These are phyloP conservation scores for Ochotona curzoniae DNA, from an alignment of 2,113 vertebrate genomes.

Conservation along the genomic window DNA sequence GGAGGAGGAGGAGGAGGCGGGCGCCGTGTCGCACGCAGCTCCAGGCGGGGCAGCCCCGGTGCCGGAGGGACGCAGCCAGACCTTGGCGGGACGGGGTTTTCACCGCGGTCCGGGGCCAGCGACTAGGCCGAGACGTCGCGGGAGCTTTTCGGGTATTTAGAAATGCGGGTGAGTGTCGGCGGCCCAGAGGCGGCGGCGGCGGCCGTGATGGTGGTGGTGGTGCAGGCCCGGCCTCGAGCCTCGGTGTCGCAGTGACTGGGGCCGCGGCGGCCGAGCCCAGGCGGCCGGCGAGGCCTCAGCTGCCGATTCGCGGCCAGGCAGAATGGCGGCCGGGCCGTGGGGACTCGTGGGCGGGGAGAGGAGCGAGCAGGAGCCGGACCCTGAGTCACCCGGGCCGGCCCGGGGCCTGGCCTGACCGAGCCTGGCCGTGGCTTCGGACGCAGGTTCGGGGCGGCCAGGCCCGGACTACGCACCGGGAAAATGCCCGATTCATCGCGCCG, in stretches of 20 bases:
- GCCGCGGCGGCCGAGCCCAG: neutral
- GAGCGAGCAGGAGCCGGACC: neutral
- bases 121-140: slow-evolving; percentile 6
- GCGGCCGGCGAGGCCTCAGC: neutral
- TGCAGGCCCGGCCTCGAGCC: slow-evolving; percentile 73
- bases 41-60: slow-evolving; percentile 78
- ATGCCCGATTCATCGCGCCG: neutral
- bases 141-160: slow-evolving; percentile 15
- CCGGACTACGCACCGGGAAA: slow-evolving; percentile 74
- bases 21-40: slow-evolving; percentile 75
- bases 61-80: slow-evolving; percentile 68
- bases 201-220: slow-evolving; percentile 31
- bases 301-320: neutral
- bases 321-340: slow-evolving; percentile 46
- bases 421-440: neutral
- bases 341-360: slow-evolving; percentile 8
- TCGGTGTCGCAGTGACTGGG: slow-evolving; percentile 75
- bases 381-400: neutral
- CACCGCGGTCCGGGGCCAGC: slow-evolving; percentile 55
- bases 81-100: slow-evolving; percentile 67
- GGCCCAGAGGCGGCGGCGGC: neutral
- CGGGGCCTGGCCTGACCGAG: neutral
- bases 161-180: slow-evolving; percentile 81
- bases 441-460: slow-evolving; percentile 47
- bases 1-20: slow-evolving; percentile 65